phyloP scores from a whole-genome alignment of 2,113 vertebrate genomes.

The Odontesthes bonariensis region DNA sequence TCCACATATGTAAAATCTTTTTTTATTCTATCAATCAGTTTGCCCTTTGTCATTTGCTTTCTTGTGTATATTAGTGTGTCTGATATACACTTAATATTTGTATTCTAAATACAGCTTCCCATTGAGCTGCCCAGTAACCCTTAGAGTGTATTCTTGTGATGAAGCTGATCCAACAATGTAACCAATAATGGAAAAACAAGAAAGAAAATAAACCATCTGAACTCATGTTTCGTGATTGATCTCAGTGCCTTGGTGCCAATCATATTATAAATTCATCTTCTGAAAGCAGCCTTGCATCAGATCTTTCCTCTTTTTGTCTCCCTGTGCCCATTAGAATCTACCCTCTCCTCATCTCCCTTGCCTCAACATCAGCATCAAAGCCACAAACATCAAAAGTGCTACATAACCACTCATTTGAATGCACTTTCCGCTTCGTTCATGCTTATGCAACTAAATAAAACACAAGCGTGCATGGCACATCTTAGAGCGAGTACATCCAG shows the following conservation, averaged over 20 bases:
- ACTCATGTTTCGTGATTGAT: constrained; percentile 34
- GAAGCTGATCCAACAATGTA: background rate
- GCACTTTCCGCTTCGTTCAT: constrained; percentile 26
- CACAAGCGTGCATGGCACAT: background rate
- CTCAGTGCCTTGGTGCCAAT: constrained; percentile 12
- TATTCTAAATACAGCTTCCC: too few species aligned
- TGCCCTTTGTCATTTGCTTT: background rate
- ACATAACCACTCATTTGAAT: constrained; percentile 42
- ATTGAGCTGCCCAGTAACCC: too few species aligned
- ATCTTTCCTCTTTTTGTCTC: constrained; percentile 5
- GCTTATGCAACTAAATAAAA: constrained; percentile 24
- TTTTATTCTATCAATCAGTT: background rate
- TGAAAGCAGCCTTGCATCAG: constrained; percentile 26
- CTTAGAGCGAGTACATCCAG: background rate
- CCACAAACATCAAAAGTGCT: constrained; percentile 58
- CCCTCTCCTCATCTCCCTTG: constrained; percentile 25
- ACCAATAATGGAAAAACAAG: constrained; percentile 7
- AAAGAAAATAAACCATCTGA: background rate
- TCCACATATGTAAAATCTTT: background rate
- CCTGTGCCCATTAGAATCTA: constrained; percentile 28
- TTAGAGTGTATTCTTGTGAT: too few species aligned
- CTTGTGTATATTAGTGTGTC: background rate
- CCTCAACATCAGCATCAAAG: constrained; percentile 56
- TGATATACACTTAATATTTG: background rate
- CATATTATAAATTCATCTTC: constrained; percentile 34